Conservation (phyloP, 2,797 vertebrate species). For the Pseudotriccus pelzelni region DNA sequence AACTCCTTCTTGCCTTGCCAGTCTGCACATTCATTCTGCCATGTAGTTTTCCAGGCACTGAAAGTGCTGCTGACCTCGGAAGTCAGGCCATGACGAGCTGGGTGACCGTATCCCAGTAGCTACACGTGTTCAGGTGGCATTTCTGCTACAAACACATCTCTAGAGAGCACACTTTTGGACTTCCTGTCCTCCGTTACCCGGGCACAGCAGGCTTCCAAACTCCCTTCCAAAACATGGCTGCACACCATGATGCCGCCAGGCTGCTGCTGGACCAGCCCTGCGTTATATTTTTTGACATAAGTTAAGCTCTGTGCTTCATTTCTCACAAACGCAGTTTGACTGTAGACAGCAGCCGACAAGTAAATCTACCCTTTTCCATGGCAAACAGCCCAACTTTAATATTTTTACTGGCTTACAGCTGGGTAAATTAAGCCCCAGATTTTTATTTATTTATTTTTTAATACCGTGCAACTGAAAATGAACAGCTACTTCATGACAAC, state of each 20-base stretch:
- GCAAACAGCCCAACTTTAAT: conserved; percentile 67
- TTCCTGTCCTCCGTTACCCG: neutral
- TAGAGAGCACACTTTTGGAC: neutral
- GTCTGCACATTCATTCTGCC: neutral
- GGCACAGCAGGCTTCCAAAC: neutral
- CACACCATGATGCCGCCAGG: neutral
- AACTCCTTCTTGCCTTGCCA: neutral
- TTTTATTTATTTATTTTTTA: conserved; percentile 71
- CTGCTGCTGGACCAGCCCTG: neutral
- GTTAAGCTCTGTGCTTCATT: conserved; percentile 45
- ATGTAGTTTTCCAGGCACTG: neutral
- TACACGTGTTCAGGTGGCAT: neutral
- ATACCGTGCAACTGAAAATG: conserved; percentile 72
- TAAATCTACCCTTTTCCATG: conserved; percentile 63
- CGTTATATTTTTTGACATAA: conserved; percentile 45
- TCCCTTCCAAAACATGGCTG: neutral
- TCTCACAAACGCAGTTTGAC: conserved; percentile 62
- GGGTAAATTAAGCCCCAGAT: conserved; percentile 57
- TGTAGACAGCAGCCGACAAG: conserved; percentile 51
- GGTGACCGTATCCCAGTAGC: neutral
- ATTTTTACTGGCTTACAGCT: conserved; percentile 71
- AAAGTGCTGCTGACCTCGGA: neutral
- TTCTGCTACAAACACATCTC: neutral
- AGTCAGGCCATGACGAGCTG: neutral
- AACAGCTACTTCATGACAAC: conserved; percentile 60